Evolutionary conservation across 2,888 invertebrate species (phyloP), one percentile per base, ranked within the genome.

Genomic region (Disparrhopalites patrizii): DNA sequence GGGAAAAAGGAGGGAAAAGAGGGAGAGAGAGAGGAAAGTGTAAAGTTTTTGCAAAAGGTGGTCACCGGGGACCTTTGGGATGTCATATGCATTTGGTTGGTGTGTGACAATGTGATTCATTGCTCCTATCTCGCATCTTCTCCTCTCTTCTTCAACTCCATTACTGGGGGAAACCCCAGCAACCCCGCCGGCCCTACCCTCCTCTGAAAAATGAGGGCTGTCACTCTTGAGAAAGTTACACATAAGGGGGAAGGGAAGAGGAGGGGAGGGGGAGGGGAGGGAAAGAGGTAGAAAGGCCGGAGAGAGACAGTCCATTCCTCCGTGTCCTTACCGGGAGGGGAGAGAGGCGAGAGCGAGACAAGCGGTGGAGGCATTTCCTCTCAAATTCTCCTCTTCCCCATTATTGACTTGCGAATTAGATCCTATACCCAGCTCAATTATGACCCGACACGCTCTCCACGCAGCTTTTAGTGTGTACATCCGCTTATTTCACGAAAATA

Each of bases 181-280:
- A 68, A 68, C 64, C 64, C 68, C 65, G 65, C 62, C 62, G 62
- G 60, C 66, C n/a, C 52, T 68, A 55, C 66, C 68, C 69, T 67
- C 65, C n/a, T n/a, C 70, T 73, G 73, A 73, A 73, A 73, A 73
- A 73, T 73, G 73, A 73, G 73, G 56, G 65, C 71, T 73, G 73
- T 73, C 73, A 71, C 69, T 73, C 72, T 70, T 57, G 64, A 54
- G 43, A 67, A 64, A 64, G 52, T 63, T 64, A 63, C 67, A 67
- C 62, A 25, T 63, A 67, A 58, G 67, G 62, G 62, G 58, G 56
- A 57, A 51, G n/a, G 40, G 18, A 40, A 40, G 40, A 40, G 40
- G 18, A 18, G 18, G 13, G 18, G 40, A 40, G 40, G 18, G 40
- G 3, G 13, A 40, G 40, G 18, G 40, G 18, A 33, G 36, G 15